A percentile compares a stretch with the other conserved stretches of the same genome.
These are phyloP conservation scores for Aphelinus certus DNA, from an alignment of 1,140 invertebrate species.

Conservation along the genomic window DNA sequence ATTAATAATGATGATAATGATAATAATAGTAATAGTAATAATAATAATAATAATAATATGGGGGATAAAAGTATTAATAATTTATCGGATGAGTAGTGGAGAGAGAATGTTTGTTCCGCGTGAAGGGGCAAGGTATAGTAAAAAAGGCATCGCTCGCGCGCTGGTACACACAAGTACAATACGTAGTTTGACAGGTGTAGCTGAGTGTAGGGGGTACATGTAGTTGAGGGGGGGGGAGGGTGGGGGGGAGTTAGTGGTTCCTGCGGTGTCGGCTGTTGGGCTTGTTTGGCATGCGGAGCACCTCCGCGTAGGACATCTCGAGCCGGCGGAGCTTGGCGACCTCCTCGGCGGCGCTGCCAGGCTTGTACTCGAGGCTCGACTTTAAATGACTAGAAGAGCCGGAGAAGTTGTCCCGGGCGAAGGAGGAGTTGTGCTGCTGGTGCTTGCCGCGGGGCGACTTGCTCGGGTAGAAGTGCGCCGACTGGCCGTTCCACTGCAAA, in stretches of 20 bases:
- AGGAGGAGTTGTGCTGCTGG: slow-evolving; percentile 32
- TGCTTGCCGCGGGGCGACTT: slow-evolving; percentile 68
- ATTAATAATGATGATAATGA: too few species aligned
- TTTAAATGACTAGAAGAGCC: slow-evolving; percentile 45
- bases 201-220: background rate
- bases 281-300: slow-evolving; percentile 75
- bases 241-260: background rate
- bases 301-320: slow-evolving; percentile 86
- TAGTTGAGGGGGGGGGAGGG: too few species aligned
- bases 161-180: slow-evolving; percentile 11
- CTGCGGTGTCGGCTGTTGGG: slow-evolving; percentile 44
- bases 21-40: too few species aligned
- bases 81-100: too few species aligned
- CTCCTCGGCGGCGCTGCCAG: slow-evolving; percentile 80
- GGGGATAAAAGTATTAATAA: too few species aligned
- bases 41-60: too few species aligned
- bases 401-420: background rate
- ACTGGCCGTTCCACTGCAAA: slow-evolving; percentile 73
- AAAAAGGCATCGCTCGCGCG: too few species aligned
- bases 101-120: too few species aligned
- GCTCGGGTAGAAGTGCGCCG: slow-evolving; percentile 70
- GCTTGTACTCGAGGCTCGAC: slow-evolving; percentile 69
- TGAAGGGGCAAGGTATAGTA: too few species aligned
- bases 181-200: slow-evolving; percentile 18
- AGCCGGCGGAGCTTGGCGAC: slow-evolving; percentile 81